These are phyloP conservation scores for Parapristionchus giblindavisi DNA, from an alignment of 2,888 invertebrate genomes.

Conservation along the genomic window DNA sequence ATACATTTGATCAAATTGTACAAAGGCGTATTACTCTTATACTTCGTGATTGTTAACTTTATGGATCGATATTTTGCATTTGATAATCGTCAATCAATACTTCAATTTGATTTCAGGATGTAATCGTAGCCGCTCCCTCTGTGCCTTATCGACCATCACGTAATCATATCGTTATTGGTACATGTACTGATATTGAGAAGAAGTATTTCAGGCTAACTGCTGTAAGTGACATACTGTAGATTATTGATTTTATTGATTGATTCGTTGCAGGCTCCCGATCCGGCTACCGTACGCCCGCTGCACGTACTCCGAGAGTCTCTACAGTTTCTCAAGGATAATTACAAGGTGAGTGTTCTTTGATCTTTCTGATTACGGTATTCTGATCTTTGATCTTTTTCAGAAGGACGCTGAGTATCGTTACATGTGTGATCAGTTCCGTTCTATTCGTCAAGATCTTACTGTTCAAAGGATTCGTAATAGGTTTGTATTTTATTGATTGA, in stretches of 20 bases:
- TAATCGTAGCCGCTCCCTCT: slow-evolving; percentile 14
- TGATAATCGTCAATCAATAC: not conserved
- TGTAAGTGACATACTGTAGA: slow-evolving; percentile 69
- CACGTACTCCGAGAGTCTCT: slow-evolving; percentile 85
- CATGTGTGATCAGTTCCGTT: slow-evolving; percentile 97
- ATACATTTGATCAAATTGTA: not conserved
- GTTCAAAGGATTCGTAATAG: slow-evolving; percentile 93
- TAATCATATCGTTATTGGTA: slow-evolving; percentile 80
- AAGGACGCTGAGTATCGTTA: slow-evolving; percentile 91
- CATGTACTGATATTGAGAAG: slow-evolving; percentile 92
- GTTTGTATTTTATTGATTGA: slow-evolving; percentile 12
- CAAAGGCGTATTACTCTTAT: not conserved
- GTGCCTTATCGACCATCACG: slow-evolving; percentile 28
- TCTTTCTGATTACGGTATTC: too few species aligned
- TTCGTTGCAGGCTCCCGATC: slow-evolving; percentile 86
- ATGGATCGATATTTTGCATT: too few species aligned
- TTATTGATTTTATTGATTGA: slow-evolving; percentile 24
- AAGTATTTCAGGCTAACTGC: slow-evolving; percentile 90
- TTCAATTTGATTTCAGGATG: slow-evolving; percentile 12
- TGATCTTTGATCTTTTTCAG: too few species aligned
- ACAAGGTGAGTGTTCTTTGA: slow-evolving; percentile 74
- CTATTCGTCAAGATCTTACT: slow-evolving; percentile 96
- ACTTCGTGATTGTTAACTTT: too few species aligned
- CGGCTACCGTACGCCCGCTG: slow-evolving; percentile 85
- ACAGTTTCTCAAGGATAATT: slow-evolving; percentile 87